Percentiles rank a stretch among this genome's conserved stretches.
These are phyloP conservation scores for Lasioglossum oenotherae DNA, from an alignment of 2,888 invertebrate genomes.

Conservation along the genomic window DNA sequence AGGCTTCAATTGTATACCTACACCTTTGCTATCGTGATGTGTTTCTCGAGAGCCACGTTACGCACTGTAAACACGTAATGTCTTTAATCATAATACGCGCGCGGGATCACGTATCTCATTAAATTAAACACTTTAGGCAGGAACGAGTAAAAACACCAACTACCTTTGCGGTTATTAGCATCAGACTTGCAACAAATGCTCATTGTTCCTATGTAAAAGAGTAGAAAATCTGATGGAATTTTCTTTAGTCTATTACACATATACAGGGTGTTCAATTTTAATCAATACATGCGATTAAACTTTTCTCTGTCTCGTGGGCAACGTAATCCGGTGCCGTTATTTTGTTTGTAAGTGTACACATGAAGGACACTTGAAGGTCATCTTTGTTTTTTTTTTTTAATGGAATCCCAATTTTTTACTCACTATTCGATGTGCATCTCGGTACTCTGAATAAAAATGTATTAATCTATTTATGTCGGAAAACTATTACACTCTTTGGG, in stretches of 20 bases:
- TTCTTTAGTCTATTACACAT: not conserved
- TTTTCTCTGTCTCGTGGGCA: no score
- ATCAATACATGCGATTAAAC: no score
- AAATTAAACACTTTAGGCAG: constrained; percentile 26
- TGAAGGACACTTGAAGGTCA: no score
- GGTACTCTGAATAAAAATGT: no score
- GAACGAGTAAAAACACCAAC: not conserved
- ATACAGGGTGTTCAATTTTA: not conserved
- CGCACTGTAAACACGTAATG: constrained; percentile 36
- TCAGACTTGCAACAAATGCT: constrained; percentile 35
- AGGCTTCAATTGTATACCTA: not conserved
- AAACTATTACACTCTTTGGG: no score
- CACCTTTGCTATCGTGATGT: not conserved
- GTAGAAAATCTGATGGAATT: constrained; percentile 1
- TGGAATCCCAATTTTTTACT: no score
- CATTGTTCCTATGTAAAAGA: not conserved
- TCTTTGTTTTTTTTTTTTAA: no score
- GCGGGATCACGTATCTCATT: constrained; percentile 61
- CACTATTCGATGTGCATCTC: no score
- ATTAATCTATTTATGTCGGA: no score
- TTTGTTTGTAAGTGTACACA: no score
- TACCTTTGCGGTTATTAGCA: constrained; percentile 46
- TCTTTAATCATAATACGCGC: constrained; percentile 29
- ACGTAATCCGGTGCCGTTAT: no score
- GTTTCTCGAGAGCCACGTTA: constrained; percentile 15